Base-by-base conservation (phyloP, 2,888 invertebrate species). In the Pterostichus madidus region DNA sequence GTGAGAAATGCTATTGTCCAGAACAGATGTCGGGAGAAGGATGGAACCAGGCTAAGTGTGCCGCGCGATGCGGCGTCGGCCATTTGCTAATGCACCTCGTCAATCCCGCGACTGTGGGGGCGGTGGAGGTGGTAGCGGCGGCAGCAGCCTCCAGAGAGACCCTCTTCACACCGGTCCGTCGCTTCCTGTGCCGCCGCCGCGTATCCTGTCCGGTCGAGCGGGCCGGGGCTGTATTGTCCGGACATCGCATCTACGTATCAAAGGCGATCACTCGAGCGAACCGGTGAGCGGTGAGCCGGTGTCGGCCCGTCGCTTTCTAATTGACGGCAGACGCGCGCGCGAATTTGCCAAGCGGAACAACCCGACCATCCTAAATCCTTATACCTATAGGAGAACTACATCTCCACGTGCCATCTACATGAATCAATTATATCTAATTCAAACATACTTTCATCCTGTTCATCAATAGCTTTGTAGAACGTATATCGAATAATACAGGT, bases 41-140 rank as follows among this genome's bases (percentile, higher is more conserved):
- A 84, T 83, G 83, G 80, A 80, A 80, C 39, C 68, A 64, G 44
- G 49, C 79, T 84, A 83, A 79, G 84, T 79, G 80, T 84, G 59
- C 53, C 68, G 24, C 79, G 79, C 79, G 61, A 64, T 52, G 73
- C 52, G 78, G 52, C 49, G 53, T 61, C 77, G 80, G 82, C 88
- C 88, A 88, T 88, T 89, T 88, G 87, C 89, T 89, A 89, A 89
- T 89, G 89, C 88, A 89, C 86, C 88, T 88, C 89, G 88, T 89
- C 89, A 88, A 89, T 89, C 88, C 89, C 88, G 86, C 86, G 84
- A 84, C 83, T 83, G 84, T 85, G 83, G 80, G 79, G 83, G 85
- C 83, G 83, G 75, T 80, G 81, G 84, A 84, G 84, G 84, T 80
- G 82, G 84, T 81, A 84, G 84, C 85, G 7, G 39, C 64, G 13